Conservation (phyloP, 2,113 vertebrate genomes). For the Vombatus ursinus region DNA sequence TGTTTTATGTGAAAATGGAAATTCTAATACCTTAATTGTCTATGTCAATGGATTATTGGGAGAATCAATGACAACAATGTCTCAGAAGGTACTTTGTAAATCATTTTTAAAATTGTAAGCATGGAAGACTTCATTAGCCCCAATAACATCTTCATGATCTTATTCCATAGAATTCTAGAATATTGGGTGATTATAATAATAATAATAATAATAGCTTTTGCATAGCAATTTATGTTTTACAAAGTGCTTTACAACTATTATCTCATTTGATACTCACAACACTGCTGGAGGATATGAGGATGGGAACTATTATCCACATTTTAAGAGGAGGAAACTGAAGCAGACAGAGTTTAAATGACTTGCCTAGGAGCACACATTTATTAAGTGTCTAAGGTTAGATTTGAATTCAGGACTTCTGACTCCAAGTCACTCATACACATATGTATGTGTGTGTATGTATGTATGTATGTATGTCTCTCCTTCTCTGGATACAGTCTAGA, state of each 20-base stretch:
- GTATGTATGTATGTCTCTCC: neutral
- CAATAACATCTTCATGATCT: too few species aligned
- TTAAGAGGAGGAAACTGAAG: slow-evolving; percentile 26
- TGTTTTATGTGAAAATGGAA: too few species aligned
- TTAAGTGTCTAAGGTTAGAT: neutral
- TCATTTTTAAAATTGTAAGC: too few species aligned
- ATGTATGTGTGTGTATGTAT: too few species aligned
- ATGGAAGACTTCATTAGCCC: too few species aligned
- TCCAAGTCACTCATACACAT: neutral
- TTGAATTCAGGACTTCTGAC: neutral
- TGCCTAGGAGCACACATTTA: neutral
- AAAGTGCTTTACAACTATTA: neutral
- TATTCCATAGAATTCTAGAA: neutral
- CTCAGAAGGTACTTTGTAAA: too few species aligned
- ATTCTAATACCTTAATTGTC: too few species aligned
- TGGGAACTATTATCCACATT: neutral
- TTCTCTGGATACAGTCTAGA: neutral
- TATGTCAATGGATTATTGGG: too few species aligned
- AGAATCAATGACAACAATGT: too few species aligned
- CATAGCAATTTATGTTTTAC: neutral
- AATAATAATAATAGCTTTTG: neutral
- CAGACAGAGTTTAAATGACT: neutral
- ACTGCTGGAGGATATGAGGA: neutral
- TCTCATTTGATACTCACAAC: neutral
- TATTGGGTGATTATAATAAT: neutral